Base-by-base conservation (phyloP, 2,888 invertebrate species). In the Leuctra nigra region DNA sequence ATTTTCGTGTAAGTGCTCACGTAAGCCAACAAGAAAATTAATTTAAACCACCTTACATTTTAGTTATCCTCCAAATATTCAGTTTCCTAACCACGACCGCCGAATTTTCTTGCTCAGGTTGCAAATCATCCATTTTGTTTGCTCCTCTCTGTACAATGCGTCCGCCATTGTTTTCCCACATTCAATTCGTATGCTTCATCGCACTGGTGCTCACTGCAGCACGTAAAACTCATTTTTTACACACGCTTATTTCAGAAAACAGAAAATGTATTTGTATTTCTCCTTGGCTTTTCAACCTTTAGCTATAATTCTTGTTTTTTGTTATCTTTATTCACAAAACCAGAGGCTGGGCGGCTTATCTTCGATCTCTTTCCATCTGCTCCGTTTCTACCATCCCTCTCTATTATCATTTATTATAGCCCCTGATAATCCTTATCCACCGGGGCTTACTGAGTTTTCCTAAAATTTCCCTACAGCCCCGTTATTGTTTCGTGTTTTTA, bases 61-160 rank as follows among this genome's bases (percentile, higher is more conserved):
- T n/a, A n/a, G n/a, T n/a, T n/a, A n/a, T n/a, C n/a, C n/a, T n/a
- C n/a, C n/a, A n/a, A n/a, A n/a, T n/a, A n/a, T n/a, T n/a, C 35
- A 33, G 22, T 50, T 50, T 33, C 20, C 50, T 50, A 50, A 50
- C 33, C 35, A 50, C 35, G 50, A 14, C 50, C 33, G 35, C 33
- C 33, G 33, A 50, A 50, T 35, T 50, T 50, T 33, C 50, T 35
- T 50, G 50, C 50, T 35, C 11, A n/a, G 44, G 7, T 41, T 20
- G 23, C 44, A 44, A 44, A 44, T 44, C 44, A 44, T 44, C 44
- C 35, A 50, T 50, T 50, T 50, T 50, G 50, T 50, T 50, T 50
- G 50, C 22, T 50, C 25, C 47, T 47, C 47, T 47, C 35, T 33
- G 35, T 50, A 50, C 29, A 33, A n/a, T 6, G 44, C 4, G 48